A percentile compares a stretch with the other conserved stretches of the same genome.
Evolutionary conservation across 1,140 invertebrate species (phyloP).

Genomic region (Sycophaga agraensis): DNA sequence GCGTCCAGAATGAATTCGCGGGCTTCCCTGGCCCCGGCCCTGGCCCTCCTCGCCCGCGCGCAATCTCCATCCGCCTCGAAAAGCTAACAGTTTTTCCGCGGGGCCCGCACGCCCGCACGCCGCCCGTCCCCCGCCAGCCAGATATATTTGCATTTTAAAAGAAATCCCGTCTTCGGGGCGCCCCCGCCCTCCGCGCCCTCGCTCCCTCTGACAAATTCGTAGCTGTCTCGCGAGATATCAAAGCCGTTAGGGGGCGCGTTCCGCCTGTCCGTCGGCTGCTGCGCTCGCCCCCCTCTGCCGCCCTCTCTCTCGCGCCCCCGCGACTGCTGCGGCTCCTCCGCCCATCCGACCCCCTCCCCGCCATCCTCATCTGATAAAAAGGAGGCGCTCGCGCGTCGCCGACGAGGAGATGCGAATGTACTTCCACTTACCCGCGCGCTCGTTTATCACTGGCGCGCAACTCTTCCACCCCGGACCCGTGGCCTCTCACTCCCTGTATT

Average conservation of each 20-base stretch:
- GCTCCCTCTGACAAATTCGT: constrained; percentile 45
- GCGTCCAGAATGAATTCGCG: too few relatives aligned
- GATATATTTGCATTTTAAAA: constrained; percentile 52
- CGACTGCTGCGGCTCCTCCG: background rate
- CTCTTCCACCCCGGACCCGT: background rate
- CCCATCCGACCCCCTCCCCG: too few relatives aligned
- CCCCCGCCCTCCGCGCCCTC: background rate
- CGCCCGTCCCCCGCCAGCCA: constrained; percentile 7
- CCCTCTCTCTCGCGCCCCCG: background rate
- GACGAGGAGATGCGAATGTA: constrained; percentile 28
- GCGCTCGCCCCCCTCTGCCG: constrained; percentile 8
- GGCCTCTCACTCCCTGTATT: background rate
- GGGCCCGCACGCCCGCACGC: too few relatives aligned
- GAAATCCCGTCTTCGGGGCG: constrained; percentile 33
- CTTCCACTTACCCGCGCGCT: constrained; percentile 11
- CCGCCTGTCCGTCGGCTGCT: constrained; percentile 15
- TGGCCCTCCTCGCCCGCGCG: too few relatives aligned
- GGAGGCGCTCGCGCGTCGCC: constrained; percentile 11
- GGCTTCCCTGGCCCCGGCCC: too few relatives aligned
- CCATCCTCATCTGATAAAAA: constrained; percentile 6
- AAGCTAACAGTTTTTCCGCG: constrained; percentile 44
- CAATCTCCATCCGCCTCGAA: constrained; percentile 13
- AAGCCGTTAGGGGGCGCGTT: constrained; percentile 22
- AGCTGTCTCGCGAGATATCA: constrained; percentile 42
- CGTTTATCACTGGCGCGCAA: background rate